phyloP scores from a whole-genome alignment of 2,113 vertebrate genomes.

The Serinus canaria region DNA sequence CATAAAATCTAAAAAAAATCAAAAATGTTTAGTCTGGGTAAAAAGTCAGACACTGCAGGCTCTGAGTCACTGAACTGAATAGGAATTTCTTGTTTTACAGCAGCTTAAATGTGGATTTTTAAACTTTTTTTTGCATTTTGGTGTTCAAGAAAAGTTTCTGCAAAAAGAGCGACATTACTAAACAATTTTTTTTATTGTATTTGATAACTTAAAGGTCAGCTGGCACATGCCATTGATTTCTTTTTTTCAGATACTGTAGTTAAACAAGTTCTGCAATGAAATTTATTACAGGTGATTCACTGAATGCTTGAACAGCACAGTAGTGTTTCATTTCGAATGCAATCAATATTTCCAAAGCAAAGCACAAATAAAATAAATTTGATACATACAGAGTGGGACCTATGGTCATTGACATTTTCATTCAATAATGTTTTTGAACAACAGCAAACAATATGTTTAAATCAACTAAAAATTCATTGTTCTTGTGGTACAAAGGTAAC shows the following conservation, averaged over 20 bases:
- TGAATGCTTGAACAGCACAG: constrained; percentile 40
- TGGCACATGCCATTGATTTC: constrained; percentile 51
- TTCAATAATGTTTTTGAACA: constrained; percentile 60
- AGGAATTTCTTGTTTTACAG: neutral
- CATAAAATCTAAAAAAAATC: neutral
- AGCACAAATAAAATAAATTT: constrained; percentile 53
- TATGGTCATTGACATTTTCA: constrained; percentile 54
- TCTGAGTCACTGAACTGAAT: neutral
- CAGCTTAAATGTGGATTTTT: neutral
- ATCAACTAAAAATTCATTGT: constrained; percentile 56
- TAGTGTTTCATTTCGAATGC: constrained; percentile 56
- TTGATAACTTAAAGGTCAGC: constrained; percentile 59
- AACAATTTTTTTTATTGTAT: neutral
- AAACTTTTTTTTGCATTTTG: neutral
- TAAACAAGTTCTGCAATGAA: constrained; percentile 63
- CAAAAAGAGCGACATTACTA: neutral
- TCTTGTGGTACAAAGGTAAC: constrained; percentile 44
- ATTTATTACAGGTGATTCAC: constrained; percentile 57
- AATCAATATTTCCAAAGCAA: constrained; percentile 73
- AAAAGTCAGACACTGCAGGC: neutral
- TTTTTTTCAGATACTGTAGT: constrained; percentile 44
- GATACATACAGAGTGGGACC: neutral
- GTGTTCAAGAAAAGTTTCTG: neutral
- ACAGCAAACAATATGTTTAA: constrained; percentile 26
- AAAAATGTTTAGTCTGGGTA: neutral